Evolutionary conservation across 2,797 vertebrate species (phyloP), one percentile per base, ranked within the genome.

Genomic region (Delichon dasypus): DNA sequence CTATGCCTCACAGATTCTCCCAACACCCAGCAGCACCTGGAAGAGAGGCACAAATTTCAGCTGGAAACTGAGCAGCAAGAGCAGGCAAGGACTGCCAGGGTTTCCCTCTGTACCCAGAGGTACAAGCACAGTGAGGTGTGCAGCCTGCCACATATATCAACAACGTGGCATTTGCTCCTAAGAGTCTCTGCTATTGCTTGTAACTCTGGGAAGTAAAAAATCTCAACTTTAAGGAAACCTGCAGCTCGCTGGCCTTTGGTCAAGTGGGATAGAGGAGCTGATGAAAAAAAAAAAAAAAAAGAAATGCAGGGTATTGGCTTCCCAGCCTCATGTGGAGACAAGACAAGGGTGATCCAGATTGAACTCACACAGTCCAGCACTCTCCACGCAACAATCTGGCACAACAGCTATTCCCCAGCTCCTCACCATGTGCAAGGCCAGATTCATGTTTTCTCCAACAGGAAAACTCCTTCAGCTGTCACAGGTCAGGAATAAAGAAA

Each of bases 401-500:
- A 27, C 2, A 7, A 11, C 6, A 70, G 55, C 36, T 74, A 2
- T 60, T 80, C 29, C 68, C 34, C 30, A 38, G 23, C 60, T 58
- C 36, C 36, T 67, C 62, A 40, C 32, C 32, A 13, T 4, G 5
- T 30, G 27, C 16, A 4, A 10, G 3, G 5, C 53, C 14, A 48
- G 26, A 50, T 9, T 58, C 40, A 57, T 78, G 30, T 27, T 51
- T 61, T n/a, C 30, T 60, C 48, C 67, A 55, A n/a, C 40, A 54
- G 22, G 34, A 85, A 44, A 61, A 38, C 27, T 20, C 7, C 29
- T 88, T 65, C 75, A 83, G 45, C 61, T 60, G 32, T 74, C 61
- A 89, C 30, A 65, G 42, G n/a, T 65, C 53, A 92, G 32, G 30
- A 73, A 68, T 47, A 77, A 92, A 95, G 85, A 85, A 74, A 94